A percentile compares a stretch with the other conserved stretches of the same genome.
These are phyloP conservation scores for Hemicrepidius hirtus DNA, from an alignment of 2,888 invertebrate genomes.

Conservation along the genomic window DNA sequence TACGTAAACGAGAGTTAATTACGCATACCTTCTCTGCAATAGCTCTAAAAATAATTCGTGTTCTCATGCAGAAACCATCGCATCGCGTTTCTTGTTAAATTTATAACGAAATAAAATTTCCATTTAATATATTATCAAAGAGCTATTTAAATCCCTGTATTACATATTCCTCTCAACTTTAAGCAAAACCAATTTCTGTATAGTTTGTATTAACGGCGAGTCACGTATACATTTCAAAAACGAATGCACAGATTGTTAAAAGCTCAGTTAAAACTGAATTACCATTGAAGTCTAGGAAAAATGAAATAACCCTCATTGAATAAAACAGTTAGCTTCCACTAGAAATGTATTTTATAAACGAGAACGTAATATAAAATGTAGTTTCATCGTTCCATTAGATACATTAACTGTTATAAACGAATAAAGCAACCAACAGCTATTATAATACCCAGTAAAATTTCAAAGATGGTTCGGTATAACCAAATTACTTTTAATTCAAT, in stretches of 20 bases:
- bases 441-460: constrained; percentile 9
- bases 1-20: constrained; percentile 4
- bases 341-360: constrained; percentile 6
- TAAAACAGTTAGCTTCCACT: constrained; percentile 10
- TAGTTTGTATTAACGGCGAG: constrained; percentile 19
- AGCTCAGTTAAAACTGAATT: constrained; percentile 6
- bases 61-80: not conserved
- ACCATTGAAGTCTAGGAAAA: constrained; percentile 19
- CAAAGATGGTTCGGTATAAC: constrained; percentile 8
- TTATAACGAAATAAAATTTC: constrained; percentile 21
- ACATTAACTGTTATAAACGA: constrained; percentile 5
- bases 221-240: constrained; percentile 33
- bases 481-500: constrained; percentile 24
- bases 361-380: not conserved
- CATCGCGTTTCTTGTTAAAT: constrained; percentile 11
- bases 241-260: constrained; percentile 22
- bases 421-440: constrained; percentile 9
- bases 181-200: constrained; percentile 35
- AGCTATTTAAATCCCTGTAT: constrained; percentile 20
- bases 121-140: constrained; percentile 9
- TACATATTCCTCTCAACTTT: constrained; percentile 6
- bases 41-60: constrained; percentile 20
- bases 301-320: constrained; percentile 26
- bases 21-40: constrained; percentile 16
- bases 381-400: constrained; percentile 11